Evolutionary conservation across 2,888 invertebrate species (phyloP).

Genomic region (Sarcophaga carnaria): DNA sequence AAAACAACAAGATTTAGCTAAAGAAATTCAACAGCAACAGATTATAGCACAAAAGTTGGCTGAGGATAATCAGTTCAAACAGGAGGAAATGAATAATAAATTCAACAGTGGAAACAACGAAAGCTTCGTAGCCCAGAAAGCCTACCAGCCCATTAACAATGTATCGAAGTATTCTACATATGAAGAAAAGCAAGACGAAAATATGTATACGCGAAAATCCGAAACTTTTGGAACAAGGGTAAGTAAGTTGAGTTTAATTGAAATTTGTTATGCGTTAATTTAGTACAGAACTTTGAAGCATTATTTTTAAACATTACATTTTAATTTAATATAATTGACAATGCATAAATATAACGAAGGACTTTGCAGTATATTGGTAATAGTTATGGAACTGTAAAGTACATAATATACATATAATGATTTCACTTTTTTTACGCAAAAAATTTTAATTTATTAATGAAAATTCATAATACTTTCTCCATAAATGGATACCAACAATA

Average conservation of each 20-base stretch:
- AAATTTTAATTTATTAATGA: no score
- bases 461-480: no score
- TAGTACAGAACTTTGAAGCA: no score
- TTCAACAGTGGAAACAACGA: constrained; percentile 17
- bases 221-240: constrained; percentile 72
- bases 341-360: no score
- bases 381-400: not conserved
- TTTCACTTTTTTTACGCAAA: not conserved
- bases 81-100: constrained; percentile 66
- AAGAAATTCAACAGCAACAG: constrained; percentile 75
- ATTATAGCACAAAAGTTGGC: constrained; percentile 73
- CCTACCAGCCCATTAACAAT: constrained; percentile 48
- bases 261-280: not conserved
- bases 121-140: constrained; percentile 32
- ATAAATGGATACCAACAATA: no score
- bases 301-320: no score
- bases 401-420: not conserved
- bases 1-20: constrained; percentile 74
- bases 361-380: not conserved
- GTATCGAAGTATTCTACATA: constrained; percentile 66
- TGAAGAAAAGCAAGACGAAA: constrained; percentile 71
- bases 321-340: no score
- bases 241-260: constrained; percentile 66
- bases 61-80: constrained; percentile 72
- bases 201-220: constrained; percentile 68